These are phyloP conservation scores for Crotalus viridis DNA, from an alignment of 2,113 vertebrate genomes.

Conservation along the genomic window DNA sequence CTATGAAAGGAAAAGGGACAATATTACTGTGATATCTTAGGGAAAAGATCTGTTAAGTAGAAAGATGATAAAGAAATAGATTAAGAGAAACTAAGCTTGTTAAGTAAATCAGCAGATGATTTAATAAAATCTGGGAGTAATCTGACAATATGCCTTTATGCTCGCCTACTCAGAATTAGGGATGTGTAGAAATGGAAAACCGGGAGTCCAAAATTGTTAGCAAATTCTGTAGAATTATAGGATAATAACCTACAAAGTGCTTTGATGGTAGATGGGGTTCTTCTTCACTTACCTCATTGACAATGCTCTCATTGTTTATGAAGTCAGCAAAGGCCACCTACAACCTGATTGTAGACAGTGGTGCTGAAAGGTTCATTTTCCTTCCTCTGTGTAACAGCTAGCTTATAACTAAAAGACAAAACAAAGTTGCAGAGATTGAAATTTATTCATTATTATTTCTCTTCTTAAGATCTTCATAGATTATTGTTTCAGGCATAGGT, in stretches of 20 bases:
- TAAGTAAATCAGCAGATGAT: not conserved
- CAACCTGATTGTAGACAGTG: slow-evolving; percentile 85
- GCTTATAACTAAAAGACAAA: slow-evolving; percentile 80
- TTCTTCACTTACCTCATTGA: slow-evolving; percentile 73
- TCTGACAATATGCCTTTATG: not conserved
- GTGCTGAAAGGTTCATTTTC: slow-evolving; percentile 82
- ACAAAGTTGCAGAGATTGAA: not conserved
- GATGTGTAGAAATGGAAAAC: not conserved
- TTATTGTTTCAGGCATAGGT: not conserved
- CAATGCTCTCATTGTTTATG: slow-evolving; percentile 84
- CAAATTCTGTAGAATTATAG: not conserved
- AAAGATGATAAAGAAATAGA: no score
- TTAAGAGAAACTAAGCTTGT: not conserved
- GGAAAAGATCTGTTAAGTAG: not conserved
- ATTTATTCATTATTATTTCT: not conserved
- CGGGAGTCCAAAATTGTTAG: not conserved
- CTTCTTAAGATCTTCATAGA: not conserved
- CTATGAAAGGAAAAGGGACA: slow-evolving; percentile 52
- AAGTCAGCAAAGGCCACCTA: slow-evolving; percentile 83
- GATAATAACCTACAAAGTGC: not conserved
- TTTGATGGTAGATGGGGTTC: accelerated
- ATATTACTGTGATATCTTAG: not conserved
- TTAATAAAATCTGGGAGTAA: not conserved
- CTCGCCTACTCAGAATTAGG: not conserved
- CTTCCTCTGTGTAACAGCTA: slow-evolving; percentile 85